These are phyloP conservation scores for Etheostoma nigrum DNA, from an alignment of 2,797 vertebrate genomes.

Conservation along the genomic window DNA sequence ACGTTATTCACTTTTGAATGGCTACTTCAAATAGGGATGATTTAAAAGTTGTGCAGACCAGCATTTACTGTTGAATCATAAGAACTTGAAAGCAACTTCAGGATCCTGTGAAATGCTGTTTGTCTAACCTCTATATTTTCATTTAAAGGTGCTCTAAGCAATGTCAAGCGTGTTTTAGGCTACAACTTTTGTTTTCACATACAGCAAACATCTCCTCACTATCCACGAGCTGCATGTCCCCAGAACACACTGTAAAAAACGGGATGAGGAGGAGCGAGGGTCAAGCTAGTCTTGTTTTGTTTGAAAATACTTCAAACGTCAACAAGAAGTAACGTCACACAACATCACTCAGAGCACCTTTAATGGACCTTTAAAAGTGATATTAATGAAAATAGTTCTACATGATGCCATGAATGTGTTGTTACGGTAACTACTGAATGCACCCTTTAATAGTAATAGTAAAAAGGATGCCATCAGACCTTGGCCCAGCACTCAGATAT, in stretches of 20 bases:
- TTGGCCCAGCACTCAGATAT: constrained; percentile 21
- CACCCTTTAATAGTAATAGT: not conserved
- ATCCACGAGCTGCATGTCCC: too few species aligned
- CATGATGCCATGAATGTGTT: not conserved
- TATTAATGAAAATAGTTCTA: constrained; percentile 11
- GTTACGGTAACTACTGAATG: constrained; percentile 19
- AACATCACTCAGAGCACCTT: too few species aligned
- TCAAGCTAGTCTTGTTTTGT: too few species aligned
- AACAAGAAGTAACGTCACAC: too few species aligned
- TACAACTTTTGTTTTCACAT: too few species aligned
- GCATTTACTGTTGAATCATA: constrained; percentile 43
- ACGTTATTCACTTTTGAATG: constrained; percentile 52
- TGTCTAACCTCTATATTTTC: not conserved
- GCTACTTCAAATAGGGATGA: constrained; percentile 47
- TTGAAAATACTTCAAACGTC: too few species aligned
- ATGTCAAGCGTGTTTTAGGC: too few species aligned
- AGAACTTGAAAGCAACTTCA: constrained; percentile 24
- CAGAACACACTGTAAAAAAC: too few species aligned
- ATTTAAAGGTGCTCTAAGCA: not conserved
- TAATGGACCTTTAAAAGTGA: not conserved
- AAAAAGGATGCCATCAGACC: constrained; percentile 19
- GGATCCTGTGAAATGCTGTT: constrained; percentile 10
- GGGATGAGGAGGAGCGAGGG: too few species aligned
- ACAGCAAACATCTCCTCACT: too few species aligned
- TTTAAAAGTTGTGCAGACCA: constrained; percentile 49